Evolutionary conservation across 2,888 invertebrate genomes (phyloP).

Genomic region (Dryocosmus kuriphilus): DNA sequence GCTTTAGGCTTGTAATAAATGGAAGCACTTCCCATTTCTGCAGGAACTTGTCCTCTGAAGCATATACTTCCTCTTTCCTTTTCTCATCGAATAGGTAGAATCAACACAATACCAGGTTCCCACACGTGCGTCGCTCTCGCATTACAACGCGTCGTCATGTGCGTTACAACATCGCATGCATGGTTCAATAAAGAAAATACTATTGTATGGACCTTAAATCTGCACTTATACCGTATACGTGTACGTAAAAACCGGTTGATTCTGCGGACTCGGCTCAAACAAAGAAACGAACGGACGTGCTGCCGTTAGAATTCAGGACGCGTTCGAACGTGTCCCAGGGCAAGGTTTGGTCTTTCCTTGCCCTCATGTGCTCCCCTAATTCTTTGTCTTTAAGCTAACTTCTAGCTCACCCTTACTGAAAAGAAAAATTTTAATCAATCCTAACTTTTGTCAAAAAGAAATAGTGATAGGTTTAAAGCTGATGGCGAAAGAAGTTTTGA

Average conservation of each 20-base stretch:
- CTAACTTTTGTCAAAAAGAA: not conserved
- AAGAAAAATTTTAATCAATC: not conserved
- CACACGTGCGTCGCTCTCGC: conserved; percentile 10
- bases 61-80: not conserved
- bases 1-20: not conserved
- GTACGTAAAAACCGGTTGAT: conserved; percentile 37
- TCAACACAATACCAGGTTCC: not conserved
- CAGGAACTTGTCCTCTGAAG: not conserved
- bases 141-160: conserved; percentile 35
- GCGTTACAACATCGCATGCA: conserved; percentile 31
- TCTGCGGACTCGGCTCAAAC: conserved; percentile 34
- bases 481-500: no score
- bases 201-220: conserved; percentile 34
- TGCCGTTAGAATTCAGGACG: conserved; percentile 35
- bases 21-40: not conserved
- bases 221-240: conserved; percentile 35
- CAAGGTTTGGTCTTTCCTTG: conserved; percentile 15
- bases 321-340: conserved; percentile 26
- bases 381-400: not conserved
- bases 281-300: conserved; percentile 36
- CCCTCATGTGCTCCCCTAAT: not conserved
- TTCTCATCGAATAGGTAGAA: conserved; percentile 20
- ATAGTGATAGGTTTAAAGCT: not conserved
- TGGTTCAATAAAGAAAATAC: conserved; percentile 33
- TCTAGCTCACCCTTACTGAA: not conserved